Evolutionary conservation across 2,797 vertebrate genomes (phyloP).

Genomic region (Poecilia gillii): DNA sequence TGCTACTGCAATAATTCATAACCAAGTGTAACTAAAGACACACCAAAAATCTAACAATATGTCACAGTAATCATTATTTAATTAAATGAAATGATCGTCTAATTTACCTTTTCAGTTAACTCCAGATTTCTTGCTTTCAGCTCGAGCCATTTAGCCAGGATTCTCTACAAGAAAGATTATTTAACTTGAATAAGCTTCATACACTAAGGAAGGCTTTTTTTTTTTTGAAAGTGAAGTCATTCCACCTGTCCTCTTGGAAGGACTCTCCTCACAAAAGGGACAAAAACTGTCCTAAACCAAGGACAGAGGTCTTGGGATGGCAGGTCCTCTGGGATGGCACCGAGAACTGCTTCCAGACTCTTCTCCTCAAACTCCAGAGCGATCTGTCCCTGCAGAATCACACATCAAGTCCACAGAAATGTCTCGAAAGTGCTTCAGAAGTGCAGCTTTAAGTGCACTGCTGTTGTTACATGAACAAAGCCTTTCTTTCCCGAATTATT

Average conservation of each 20-base stretch:
- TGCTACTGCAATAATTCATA: not conserved
- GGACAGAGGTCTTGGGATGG: constrained; percentile 84
- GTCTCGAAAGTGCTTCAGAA: not conserved
- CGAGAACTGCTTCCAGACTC: constrained; percentile 85
- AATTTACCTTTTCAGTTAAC: constrained; percentile 92
- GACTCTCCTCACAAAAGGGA: constrained; percentile 88
- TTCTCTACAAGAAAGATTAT: constrained; percentile 78
- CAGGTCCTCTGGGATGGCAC: constrained; percentile 82
- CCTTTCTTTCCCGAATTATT: not conserved
- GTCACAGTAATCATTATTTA: not conserved
- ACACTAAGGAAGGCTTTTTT: not conserved
- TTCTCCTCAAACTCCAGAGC: constrained; percentile 83
- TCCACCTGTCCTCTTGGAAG: constrained; percentile 90
- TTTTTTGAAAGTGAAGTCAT: not conserved
- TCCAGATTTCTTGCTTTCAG: constrained; percentile 91
- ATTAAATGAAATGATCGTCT: not conserved
- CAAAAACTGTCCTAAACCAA: constrained; percentile 90
- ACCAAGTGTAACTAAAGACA: not conserved
- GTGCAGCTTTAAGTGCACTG: not conserved
- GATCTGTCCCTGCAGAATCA: constrained; percentile 85
- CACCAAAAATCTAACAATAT: not conserved
- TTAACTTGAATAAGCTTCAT: not conserved
- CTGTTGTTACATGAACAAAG: not conserved
- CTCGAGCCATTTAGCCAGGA: constrained; percentile 92
- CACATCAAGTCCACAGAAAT: not conserved